These are phyloP conservation scores for Ahaetulla prasina DNA, from an alignment of 2,113 vertebrate species.

Conservation along the genomic window DNA sequence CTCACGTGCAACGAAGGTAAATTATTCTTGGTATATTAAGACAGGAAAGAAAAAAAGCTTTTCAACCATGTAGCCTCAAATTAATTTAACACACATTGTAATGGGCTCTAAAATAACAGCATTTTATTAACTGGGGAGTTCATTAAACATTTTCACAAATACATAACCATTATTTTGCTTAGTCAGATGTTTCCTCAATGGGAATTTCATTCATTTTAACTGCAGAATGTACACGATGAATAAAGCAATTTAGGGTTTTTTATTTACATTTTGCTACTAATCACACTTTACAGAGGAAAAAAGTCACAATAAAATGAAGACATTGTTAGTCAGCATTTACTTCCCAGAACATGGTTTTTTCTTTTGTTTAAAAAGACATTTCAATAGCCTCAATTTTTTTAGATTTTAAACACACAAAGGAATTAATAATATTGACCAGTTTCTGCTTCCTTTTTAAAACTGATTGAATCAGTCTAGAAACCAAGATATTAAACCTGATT, in stretches of 20 bases:
- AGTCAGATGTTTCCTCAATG: slow-evolving; percentile 73
- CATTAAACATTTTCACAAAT: slow-evolving; percentile 70
- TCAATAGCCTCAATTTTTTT: slow-evolving; percentile 17
- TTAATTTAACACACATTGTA: slow-evolving; percentile 65
- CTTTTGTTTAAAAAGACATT: slow-evolving; percentile 45
- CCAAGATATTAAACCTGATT: background rate
- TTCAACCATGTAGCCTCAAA: slow-evolving; percentile 38
- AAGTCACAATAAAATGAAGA: slow-evolving; percentile 43
- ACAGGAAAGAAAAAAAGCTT: slow-evolving; percentile 12
- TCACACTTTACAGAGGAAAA: slow-evolving; percentile 56
- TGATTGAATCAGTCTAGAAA: background rate
- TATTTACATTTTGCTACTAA: slow-evolving; percentile 67
- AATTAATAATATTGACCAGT: background rate
- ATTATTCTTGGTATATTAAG: slow-evolving; percentile 48
- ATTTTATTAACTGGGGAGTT: slow-evolving; percentile 64
- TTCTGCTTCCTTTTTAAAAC: background rate
- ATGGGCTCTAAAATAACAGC: slow-evolving; percentile 61
- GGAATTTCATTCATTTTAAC: slow-evolving; percentile 68
- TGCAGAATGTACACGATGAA: slow-evolving; percentile 64
- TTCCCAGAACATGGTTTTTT: slow-evolving; percentile 44
- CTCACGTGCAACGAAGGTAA: slow-evolving; percentile 34
- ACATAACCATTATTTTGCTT: slow-evolving; percentile 68
- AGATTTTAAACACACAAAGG: slow-evolving; percentile 23
- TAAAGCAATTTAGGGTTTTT: slow-evolving; percentile 65
- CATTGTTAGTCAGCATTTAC: slow-evolving; percentile 56